Conservation (phyloP, 1,140 invertebrate species). For the Lordiphosa collinella region DNA sequence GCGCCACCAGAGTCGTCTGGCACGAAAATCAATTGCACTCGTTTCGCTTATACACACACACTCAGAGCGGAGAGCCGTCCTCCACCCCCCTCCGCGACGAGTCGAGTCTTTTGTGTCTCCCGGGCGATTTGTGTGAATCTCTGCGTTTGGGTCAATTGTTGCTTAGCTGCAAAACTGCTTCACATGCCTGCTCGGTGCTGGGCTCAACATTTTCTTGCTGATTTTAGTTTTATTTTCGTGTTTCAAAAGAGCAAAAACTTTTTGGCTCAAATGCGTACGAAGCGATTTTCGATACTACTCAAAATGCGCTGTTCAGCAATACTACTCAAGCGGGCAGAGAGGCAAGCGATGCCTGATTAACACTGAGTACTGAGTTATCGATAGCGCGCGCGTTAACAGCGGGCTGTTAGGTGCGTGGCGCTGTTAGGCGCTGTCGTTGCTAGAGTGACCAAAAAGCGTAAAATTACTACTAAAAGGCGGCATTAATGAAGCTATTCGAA, state of each 20-base stretch:
- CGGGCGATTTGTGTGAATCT: too few species aligned
- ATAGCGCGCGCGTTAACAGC: neutral
- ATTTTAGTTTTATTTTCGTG: conserved; percentile 1
- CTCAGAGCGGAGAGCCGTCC: too few species aligned
- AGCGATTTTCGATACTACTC: conserved; percentile 30
- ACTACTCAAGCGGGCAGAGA: conserved; percentile 12
- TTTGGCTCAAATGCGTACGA: conserved; percentile 49
- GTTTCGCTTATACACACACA: conserved; percentile 13
- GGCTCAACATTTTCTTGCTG: neutral
- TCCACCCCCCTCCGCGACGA: conserved; percentile 4
- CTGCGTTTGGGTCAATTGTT: too few species aligned
- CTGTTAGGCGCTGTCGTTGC: too few species aligned
- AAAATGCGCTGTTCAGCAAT: conserved; percentile 12
- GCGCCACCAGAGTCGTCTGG: conserved; percentile 11
- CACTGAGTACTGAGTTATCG: neutral
- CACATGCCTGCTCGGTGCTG: neutral
- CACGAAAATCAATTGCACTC: conserved; percentile 17
- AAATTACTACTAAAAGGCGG: too few species aligned
- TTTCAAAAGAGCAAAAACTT: conserved; percentile 20
- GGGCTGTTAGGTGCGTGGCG: too few species aligned
- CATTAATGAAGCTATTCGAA: too few species aligned
- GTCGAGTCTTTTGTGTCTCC: conserved; percentile 27
- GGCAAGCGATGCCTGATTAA: neutral
- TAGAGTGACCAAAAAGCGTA: too few species aligned
- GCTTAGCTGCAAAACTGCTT: neutral